Base-by-base conservation (phyloP, 2,888 invertebrate species). In the Platerodrilus igneus region DNA sequence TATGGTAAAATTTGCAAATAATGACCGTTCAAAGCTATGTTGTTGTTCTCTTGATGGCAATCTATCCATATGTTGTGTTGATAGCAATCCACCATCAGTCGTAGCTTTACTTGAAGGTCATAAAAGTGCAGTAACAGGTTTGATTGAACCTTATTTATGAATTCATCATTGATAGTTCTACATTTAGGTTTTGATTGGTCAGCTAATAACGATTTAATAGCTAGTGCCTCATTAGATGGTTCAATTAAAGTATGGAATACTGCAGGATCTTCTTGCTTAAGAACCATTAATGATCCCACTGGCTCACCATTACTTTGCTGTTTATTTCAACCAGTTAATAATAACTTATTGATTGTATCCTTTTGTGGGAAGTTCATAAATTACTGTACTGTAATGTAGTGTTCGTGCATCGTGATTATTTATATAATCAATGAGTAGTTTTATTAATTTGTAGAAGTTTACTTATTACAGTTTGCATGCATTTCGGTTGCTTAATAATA, bases 341-440 rank as follows among this genome's bases (percentile, higher is more conserved):
- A 89, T 61, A 90, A 90, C 67, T 79, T 89, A 72, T 80, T 89
- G 53, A 79, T 88, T 57, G 85, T 85, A 83, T 81, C 81, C 80
- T 81, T 77, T 27, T n/a, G n/a, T n/a, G n/a, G n/a, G n/a, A n/a
- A n/a, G n/a, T n/a, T n/a, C n/a, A n/a, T n/a, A n/a, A n/a, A n/a
- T n/a, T n/a, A n/a, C n/a, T n/a, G n/a, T n/a, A n/a, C n/a, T n/a
- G n/a, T n/a, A n/a, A n/a, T n/a, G n/a, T n/a, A n/a, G n/a, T n/a
- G n/a, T n/a, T n/a, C n/a, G n/a, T n/a, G n/a, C n/a, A n/a, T n/a
- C n/a, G n/a, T n/a, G n/a, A n/a, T n/a, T n/a, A n/a, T n/a, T n/a
- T n/a, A n/a, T n/a, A n/a, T n/a, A n/a, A n/a, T n/a, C n/a, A n/a
- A n/a, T n/a, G n/a, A n/a, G n/a, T n/a, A n/a, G n/a, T n/a, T n/a